Evolutionary conservation across 2,888 invertebrate species (phyloP).

Genomic region (Parnassius glacialis): DNA sequence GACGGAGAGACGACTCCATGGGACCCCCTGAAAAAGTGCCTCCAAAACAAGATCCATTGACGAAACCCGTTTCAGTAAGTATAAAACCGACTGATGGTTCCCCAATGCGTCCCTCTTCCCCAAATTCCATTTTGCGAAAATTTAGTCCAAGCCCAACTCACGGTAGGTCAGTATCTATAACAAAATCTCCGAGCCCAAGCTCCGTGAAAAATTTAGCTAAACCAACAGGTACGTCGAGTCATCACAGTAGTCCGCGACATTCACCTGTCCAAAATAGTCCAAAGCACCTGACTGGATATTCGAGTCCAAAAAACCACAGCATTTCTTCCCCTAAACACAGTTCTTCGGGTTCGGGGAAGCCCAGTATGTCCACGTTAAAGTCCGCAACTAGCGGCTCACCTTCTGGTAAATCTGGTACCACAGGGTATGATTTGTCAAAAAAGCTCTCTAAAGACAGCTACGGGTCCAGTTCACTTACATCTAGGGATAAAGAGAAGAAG

Average conservation of each 20-base stretch:
- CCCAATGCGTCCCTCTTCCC: slow-evolving; percentile 84
- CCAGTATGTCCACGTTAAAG: slow-evolving; percentile 93
- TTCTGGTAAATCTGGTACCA: slow-evolving; percentile 81
- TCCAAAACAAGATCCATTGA: slow-evolving; percentile 85
- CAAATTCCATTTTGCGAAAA: slow-evolving; percentile 84
- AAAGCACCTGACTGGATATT: slow-evolving; percentile 85
- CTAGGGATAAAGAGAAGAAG: slow-evolving; percentile 80
- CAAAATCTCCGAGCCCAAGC: slow-evolving; percentile 81
- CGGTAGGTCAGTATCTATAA: slow-evolving; percentile 82
- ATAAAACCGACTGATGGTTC: slow-evolving; percentile 85
- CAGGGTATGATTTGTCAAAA: slow-evolving; percentile 78
- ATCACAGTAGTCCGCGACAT: slow-evolving; percentile 86
- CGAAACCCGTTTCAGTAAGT: slow-evolving; percentile 87
- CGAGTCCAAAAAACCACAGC: slow-evolving; percentile 89
- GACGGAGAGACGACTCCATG: slow-evolving; percentile 88
- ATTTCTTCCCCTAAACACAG: slow-evolving; percentile 90
- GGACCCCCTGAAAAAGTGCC: slow-evolving; percentile 92
- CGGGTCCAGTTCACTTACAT: slow-evolving; percentile 59
- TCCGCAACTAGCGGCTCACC: slow-evolving; percentile 87
- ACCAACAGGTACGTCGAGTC: slow-evolving; percentile 73
- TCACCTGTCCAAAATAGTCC: slow-evolving; percentile 89
- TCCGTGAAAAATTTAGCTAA: slow-evolving; percentile 67
- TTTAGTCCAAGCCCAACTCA: slow-evolving; percentile 88
- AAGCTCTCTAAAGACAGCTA: slow-evolving; percentile 78
- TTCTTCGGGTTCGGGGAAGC: slow-evolving; percentile 89